Conservation (phyloP, 2,888 invertebrate genomes). For the Agrochola circellaris region DNA sequence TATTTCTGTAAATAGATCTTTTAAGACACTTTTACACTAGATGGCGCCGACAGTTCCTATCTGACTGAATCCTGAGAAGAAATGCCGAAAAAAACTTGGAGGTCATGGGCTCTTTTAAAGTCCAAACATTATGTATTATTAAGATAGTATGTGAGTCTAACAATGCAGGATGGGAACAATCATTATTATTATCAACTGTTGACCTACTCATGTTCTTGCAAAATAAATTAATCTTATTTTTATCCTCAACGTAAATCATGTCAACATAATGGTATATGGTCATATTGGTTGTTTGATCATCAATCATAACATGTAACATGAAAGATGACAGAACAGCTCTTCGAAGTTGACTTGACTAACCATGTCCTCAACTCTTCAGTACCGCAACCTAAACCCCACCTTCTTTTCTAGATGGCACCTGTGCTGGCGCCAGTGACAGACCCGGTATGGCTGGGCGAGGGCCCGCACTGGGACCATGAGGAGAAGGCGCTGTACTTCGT, state of each 20-base stretch:
- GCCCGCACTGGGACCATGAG: constrained; percentile 93
- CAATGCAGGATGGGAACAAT: not conserved
- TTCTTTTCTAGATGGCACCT: constrained; percentile 80
- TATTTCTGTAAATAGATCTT: not conserved
- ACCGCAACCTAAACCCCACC: not conserved
- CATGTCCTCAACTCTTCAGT: not conserved
- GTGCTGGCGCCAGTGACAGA: constrained; percentile 85
- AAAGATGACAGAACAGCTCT: too few relatives aligned
- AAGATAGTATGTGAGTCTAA: not conserved
- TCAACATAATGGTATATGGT: not conserved
- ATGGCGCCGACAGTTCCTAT: too few relatives aligned
- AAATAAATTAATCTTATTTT: not conserved
- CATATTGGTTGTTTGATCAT: not conserved
- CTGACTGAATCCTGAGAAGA: not conserved
- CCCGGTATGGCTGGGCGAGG: constrained; percentile 92
- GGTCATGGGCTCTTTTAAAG: not conserved
- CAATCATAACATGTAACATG: not conserved
- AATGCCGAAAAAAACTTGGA: not conserved
- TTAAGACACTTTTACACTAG: not conserved
- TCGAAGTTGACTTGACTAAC: not conserved
- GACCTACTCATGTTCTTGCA: not conserved
- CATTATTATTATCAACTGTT: not conserved
- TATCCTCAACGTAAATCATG: not conserved
- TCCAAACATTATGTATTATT: not conserved
- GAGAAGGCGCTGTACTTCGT: constrained; percentile 92